Conservation (phyloP, 2,888 invertebrate species). For the Frankliniella intonsa region DNA sequence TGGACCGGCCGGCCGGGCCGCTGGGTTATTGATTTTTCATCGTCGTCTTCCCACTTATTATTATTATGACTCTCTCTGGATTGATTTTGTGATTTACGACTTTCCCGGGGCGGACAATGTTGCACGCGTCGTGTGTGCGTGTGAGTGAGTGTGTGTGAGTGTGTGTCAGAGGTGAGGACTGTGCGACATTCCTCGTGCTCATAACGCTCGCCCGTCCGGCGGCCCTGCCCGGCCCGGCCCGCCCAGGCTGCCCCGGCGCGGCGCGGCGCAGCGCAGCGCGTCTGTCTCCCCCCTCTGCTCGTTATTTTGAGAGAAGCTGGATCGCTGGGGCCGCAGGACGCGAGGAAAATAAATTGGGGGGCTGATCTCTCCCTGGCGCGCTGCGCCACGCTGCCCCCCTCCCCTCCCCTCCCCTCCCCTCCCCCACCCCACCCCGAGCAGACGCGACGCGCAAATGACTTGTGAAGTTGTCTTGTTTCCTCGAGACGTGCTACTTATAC, state of each 20-base stretch:
- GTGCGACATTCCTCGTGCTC: constrained; percentile 44
- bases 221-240: constrained; percentile 32
- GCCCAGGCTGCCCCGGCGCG: constrained; percentile 40
- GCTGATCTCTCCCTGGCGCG: background rate
- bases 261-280: constrained; percentile 35
- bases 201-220: constrained; percentile 39
- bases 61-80: background rate
- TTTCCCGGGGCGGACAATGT: background rate
- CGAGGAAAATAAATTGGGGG: constrained; percentile 31
- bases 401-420: constrained; percentile 30
- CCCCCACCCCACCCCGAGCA: constrained; percentile 31
- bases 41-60: background rate
- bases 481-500: background rate
- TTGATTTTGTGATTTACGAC: constrained; percentile 19
- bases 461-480: background rate
- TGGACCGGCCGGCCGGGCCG: background rate
- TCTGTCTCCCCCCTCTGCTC: constrained; percentile 34
- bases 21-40: constrained; percentile 25
- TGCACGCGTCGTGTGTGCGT: background rate
- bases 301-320: constrained; percentile 36
- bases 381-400: too few relatives aligned
- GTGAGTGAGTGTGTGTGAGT: too few relatives aligned
- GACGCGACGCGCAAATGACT: constrained; percentile 35
- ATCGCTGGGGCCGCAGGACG: constrained; percentile 31
- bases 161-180: too few relatives aligned